Conservation (phyloP, 2,888 invertebrate species). For the Bimastos eiseni region DNA sequence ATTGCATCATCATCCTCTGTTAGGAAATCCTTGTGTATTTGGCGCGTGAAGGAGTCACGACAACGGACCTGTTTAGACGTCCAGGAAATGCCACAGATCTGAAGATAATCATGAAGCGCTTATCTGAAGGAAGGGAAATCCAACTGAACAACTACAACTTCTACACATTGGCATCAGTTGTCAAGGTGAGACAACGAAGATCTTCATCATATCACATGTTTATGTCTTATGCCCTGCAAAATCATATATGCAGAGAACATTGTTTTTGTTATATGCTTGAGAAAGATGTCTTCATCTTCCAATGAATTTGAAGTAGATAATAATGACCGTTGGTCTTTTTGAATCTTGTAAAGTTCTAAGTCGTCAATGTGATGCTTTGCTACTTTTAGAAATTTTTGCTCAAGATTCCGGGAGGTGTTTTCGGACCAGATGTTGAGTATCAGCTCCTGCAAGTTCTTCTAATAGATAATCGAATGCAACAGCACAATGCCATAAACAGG, state of each 20-base stretch:
- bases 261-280: background rate
- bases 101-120: slow-evolving; percentile 55
- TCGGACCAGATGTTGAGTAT: slow-evolving; percentile 87
- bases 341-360: background rate
- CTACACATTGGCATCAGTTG: slow-evolving; percentile 95
- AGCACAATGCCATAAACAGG: slow-evolving; percentile 90
- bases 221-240: background rate
- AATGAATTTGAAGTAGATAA: too few species aligned
- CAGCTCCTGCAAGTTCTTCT: slow-evolving; percentile 83
- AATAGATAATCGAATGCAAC: slow-evolving; percentile 77
- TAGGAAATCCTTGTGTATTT: slow-evolving; percentile 61
- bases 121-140: slow-evolving; percentile 59
- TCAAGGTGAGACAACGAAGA: slow-evolving; percentile 76
- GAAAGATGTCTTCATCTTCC: background rate
- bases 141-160: slow-evolving; percentile 65
- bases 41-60: slow-evolving; percentile 60
- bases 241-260: background rate
- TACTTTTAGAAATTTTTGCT: slow-evolving; percentile 79
- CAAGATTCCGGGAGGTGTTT: slow-evolving; percentile 94
- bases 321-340: too few species aligned
- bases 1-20: slow-evolving; percentile 30
- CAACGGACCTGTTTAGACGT: slow-evolving; percentile 57
- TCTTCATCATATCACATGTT: background rate
- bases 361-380: background rate
- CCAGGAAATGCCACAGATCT: slow-evolving; percentile 61